phyloP scores from a whole-genome alignment of 2,888 invertebrate species.

The Helleia helle region DNA sequence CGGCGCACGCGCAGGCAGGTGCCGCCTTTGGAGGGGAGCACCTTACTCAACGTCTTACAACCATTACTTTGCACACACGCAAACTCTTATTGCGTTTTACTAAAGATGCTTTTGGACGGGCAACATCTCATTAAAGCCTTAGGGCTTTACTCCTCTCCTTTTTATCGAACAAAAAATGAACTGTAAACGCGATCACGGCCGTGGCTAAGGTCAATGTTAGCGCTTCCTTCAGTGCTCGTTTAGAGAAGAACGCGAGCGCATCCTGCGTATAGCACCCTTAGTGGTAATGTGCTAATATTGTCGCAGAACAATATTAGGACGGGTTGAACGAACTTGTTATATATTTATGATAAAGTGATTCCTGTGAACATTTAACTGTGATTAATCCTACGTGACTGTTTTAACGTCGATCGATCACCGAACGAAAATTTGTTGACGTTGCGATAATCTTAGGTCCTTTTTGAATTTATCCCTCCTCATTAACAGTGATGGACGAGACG shows the following conservation, averaged over 20 bases:
- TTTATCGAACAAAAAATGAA: conserved; percentile 75
- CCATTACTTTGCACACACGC: conserved; percentile 24
- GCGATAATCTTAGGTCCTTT: conserved; percentile 4
- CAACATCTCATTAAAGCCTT: conserved; percentile 26
- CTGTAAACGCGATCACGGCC: conserved; percentile 75
- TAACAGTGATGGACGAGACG: conserved; percentile 61
- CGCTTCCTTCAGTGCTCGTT: conserved; percentile 73
- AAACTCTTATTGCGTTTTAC: conserved; percentile 12
- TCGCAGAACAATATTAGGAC: conserved; percentile 31
- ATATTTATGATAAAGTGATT: conserved; percentile 1
- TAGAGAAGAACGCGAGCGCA: conserved; percentile 69
- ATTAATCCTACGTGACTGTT: conserved; percentile 40
- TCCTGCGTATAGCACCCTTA: conserved; percentile 40
- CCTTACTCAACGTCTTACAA: conserved; percentile 68
- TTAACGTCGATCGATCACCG: conserved; percentile 43
- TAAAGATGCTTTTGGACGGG: conserved; percentile 25
- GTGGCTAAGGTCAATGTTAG: conserved; percentile 74
- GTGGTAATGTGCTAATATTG: conserved; percentile 38
- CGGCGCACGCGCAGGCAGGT: conserved; percentile 62
- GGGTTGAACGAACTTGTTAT: conserved; percentile 37
- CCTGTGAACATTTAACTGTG: conserved; percentile 22
- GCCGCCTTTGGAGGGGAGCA: conserved; percentile 72
- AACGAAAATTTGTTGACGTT: conserved; percentile 39
- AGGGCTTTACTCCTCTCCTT: conserved; percentile 74
- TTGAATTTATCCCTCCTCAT: conserved; percentile 31